phyloP scores from a whole-genome alignment of 2,888 invertebrate genomes.

The Cremastinae sp. region DNA sequence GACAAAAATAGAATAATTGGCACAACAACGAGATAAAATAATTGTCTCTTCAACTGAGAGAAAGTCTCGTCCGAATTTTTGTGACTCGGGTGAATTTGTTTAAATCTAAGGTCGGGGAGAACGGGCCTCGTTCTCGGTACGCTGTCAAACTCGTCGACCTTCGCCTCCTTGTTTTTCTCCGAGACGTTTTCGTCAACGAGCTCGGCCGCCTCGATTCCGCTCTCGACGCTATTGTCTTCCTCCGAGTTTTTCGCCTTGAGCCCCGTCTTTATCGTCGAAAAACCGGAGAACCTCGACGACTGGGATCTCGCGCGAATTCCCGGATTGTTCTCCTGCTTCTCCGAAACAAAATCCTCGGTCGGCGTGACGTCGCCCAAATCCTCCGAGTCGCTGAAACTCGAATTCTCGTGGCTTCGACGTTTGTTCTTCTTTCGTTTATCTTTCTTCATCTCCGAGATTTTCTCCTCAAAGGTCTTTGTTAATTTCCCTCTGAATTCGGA shows the following conservation, averaged over 20 bases:
- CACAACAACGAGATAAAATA: conserved; percentile 67
- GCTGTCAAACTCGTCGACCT: background rate
- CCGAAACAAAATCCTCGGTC: conserved; percentile 70
- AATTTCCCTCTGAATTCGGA: conserved; percentile 88
- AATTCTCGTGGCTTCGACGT: conserved; percentile 83
- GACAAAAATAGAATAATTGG: conserved; percentile 65
- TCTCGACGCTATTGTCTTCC: conserved; percentile 75
- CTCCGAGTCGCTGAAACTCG: conserved; percentile 86
- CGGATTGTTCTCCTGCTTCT: conserved; percentile 70
- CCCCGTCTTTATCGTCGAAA: conserved; percentile 78
- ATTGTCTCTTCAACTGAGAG: conserved; percentile 66
- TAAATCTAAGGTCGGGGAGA: conserved; percentile 12
- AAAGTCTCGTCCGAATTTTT: conserved; percentile 62
- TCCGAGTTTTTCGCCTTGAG: conserved; percentile 75
- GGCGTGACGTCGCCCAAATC: conserved; percentile 78
- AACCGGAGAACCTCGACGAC: conserved; percentile 79
- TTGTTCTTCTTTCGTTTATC: conserved; percentile 81
- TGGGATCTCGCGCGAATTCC: conserved; percentile 62
- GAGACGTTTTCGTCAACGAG: conserved; percentile 77
- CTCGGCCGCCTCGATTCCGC: conserved; percentile 79
- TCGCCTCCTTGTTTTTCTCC: background rate
- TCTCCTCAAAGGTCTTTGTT: conserved; percentile 89
- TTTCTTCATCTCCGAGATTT: conserved; percentile 86
- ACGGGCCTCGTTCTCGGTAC: background rate
- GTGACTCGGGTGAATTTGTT: conserved; percentile 7